Base-by-base conservation (phyloP, 2,797 vertebrate genomes). In the Xenops minutus region DNA sequence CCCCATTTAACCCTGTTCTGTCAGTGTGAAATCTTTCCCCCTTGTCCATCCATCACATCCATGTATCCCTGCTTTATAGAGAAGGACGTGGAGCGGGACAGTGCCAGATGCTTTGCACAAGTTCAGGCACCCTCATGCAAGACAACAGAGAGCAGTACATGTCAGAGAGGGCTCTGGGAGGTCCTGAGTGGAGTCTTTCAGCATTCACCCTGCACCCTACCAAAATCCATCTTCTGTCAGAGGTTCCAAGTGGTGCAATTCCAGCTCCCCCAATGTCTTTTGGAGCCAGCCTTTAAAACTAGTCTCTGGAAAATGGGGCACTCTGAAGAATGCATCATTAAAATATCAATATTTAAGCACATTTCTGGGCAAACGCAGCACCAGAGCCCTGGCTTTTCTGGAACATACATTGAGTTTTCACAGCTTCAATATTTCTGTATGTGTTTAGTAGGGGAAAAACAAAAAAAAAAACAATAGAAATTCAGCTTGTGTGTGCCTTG, bases 141-240 rank as follows among this genome's bases (percentile, higher is more conserved):
- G 62, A 2, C 20, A n/a, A 30, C 10, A 17, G 66, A 72, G 62
- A 17, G 36, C 39, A 15, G 26, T 0, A 1, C 0, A 7, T 24
- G 46, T 23, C 3, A 7, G 7, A 8, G 32, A 29, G 74, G 59
- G 67, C n/a, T 3, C 24, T 9, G 56, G 39, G 32, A 36, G 49
- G 10, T 16, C 7, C 43, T 20, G 0, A 0, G 1, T 26, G 46
- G 75, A 74, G 32, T 16, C 37, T 54, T 41, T 29, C 2, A 8
- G n/a, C 18, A 2, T 4, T 37, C 20, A 5, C 9, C 26, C 46
- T 4, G 6, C 7, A 51, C 71, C 44, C 43, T 36, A 3, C 74
- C 24, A 17, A 48, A 56, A 32, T 3, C 36, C 44, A 11, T 48
- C 44, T 37, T 30, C 89, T 87, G 30, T 18, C 78, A 41, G 34